Evolutionary conservation across 2,797 vertebrate species (phyloP).

Genomic region (Pagetopsis macropterus): DNA sequence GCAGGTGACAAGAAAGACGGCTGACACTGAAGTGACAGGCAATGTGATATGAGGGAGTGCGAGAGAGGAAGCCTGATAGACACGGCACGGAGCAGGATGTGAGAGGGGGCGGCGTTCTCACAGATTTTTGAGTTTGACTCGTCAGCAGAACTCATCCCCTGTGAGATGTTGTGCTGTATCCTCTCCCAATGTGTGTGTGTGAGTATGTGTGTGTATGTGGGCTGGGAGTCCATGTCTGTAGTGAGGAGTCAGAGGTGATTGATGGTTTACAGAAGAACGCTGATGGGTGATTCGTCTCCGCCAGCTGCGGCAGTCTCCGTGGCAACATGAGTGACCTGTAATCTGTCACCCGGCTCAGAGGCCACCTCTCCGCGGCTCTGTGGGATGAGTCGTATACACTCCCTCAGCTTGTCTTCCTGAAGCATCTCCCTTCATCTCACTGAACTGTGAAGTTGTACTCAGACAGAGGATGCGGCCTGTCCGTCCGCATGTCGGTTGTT

Average conservation of each 20-base stretch:
- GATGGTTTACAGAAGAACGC: conserved; percentile 83
- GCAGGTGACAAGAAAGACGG: conserved; percentile 55
- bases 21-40: conserved; percentile 56
- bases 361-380: conserved; percentile 62
- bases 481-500: conserved; percentile 29
- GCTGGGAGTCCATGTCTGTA: conserved; percentile 47
- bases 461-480: conserved; percentile 11
- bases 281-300: conserved; percentile 84
- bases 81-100: conserved; percentile 9
- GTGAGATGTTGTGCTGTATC: conserved; percentile 56
- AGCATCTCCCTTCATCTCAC: conserved; percentile 62
- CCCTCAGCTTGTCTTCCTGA: conserved; percentile 43
- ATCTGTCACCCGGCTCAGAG: conserved; percentile 80
- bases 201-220: conserved; percentile 23
- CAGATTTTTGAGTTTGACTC: conserved; percentile 62
- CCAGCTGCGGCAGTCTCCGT: conserved; percentile 71
- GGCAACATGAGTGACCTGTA: conserved; percentile 80
- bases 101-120: conserved; percentile 38
- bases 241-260: conserved; percentile 78
- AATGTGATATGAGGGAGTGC: conserved; percentile 56
- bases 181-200: conserved; percentile 37
- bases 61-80: conserved; percentile 40
- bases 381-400: conserved; percentile 64
- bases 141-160: conserved; percentile 72
- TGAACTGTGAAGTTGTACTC: conserved; percentile 62